phyloP scores from a whole-genome alignment of 2,113 vertebrate species.

The Halcyon malimbica region DNA sequence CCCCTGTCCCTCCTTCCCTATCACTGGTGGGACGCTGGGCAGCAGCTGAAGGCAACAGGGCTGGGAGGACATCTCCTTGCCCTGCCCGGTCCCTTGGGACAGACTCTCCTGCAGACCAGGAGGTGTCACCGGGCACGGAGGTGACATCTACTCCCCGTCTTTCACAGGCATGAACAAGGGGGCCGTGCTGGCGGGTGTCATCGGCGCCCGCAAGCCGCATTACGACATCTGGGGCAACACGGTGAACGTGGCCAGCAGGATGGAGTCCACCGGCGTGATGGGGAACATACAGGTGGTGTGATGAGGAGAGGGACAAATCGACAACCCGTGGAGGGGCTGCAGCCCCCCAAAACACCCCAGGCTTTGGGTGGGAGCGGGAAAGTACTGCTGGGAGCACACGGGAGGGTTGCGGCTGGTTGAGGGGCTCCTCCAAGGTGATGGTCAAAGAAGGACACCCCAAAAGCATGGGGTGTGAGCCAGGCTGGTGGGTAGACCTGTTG shows the following conservation, averaged over 20 bases:
- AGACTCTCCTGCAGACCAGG: neutral
- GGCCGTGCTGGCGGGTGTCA: constrained; percentile 91
- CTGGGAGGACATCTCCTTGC: too few relatives aligned
- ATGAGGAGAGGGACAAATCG: rapidly evolving
- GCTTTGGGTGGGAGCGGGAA: neutral
- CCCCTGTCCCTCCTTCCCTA: neutral
- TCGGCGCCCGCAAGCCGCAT: constrained; percentile 90
- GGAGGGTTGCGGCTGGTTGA: neutral
- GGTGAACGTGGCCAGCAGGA: constrained; percentile 96
- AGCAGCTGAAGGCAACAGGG: neutral
- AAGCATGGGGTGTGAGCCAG: neutral
- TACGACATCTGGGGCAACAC: constrained; percentile 99
- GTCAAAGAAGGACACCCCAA: neutral
- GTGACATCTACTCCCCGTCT: rapidly evolving
- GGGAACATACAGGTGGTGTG: constrained; percentile 88
- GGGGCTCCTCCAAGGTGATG: neutral
- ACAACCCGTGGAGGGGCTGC: rapidly evolving
- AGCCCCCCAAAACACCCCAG: neutral
- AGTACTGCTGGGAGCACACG: rapidly evolving
- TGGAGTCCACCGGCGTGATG: constrained; percentile 96
- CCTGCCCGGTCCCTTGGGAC: neutral
- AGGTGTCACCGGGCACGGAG: rapidly evolving
- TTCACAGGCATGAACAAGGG: constrained; percentile 91
- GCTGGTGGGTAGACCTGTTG: neutral
- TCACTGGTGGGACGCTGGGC: neutral